Evolutionary conservation across 2,113 vertebrate species (phyloP), one percentile per base, ranked within the genome.

Genomic region (Corapipo altera): DNA sequence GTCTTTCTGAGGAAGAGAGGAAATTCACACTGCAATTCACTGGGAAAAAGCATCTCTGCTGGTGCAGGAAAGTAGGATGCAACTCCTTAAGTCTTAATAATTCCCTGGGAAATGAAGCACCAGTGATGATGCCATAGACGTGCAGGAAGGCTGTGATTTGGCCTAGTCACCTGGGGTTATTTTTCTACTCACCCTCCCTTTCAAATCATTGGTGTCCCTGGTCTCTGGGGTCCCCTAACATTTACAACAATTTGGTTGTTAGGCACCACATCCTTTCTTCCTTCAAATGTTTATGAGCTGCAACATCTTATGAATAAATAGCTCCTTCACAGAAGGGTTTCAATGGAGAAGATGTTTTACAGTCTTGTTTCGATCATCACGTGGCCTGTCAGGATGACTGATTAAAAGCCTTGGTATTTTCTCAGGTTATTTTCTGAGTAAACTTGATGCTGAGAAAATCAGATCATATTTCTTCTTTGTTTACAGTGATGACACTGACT

Each of bases 401-500:
- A 75, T 70, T 70, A 76, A 90, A 88, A 73, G 2, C 30, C 7
- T 81, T 11, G 5, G 22, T 58, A 11, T 85, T 92, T 96, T 51
- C 33, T 81, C 66, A 76, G 17, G 37, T 79, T 79, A 23, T 74
- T 83, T 33, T 66, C 35, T 61, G 24, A 81, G 44, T 71, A 89
- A 78, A 84, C 11, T 41, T 58, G 51, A 44, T 52, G 64, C 59
- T 80, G 76, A 88, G 59, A 55, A 92, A 77, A 72, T 66, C n/a
- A 59, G 52, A 67, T 35, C 8, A 3, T 75, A 84, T 86, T 95
- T 93, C 59, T 90, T 76, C 26, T 80, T 92, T 91, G 91, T 94
- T 97, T 95, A 95, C 48, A 69, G 16, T 64, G 86, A 95, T 95
- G 91, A 11, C 33, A 64, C 73, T 85, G 52, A 22, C 48, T 75